Percentiles rank a stretch among this genome's conserved stretches.
phyloP scores from a whole-genome alignment of 1,140 invertebrate genomes.

The Potamilus streckersoni region DNA sequence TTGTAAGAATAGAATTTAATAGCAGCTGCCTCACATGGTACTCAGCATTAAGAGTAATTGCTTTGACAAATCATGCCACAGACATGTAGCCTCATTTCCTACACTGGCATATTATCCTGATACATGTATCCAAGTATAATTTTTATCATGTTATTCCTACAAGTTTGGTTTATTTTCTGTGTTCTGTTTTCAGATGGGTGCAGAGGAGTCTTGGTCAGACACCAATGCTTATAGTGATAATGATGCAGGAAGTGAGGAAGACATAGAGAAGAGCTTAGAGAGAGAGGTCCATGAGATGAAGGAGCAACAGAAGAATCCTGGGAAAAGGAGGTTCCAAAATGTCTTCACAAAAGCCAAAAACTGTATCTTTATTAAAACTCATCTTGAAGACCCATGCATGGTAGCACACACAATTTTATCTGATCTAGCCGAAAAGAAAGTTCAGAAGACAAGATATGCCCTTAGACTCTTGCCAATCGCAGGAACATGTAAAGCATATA shows the following conservation, averaged over 20 bases:
- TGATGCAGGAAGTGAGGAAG: constrained; percentile 24
- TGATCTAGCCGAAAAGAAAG: constrained; percentile 81
- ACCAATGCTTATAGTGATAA: no score
- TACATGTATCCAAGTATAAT: no score
- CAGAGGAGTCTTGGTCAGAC: no score
- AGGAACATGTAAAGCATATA: constrained; percentile 81
- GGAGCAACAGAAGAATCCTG: constrained; percentile 38
- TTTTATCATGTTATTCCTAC: no score
- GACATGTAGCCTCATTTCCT: no score
- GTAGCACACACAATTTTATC: constrained; percentile 79
- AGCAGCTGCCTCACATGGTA: no score
- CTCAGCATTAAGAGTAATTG: no score
- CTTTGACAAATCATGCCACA: no score
- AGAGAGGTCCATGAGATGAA: constrained; percentile 66
- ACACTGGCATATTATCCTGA: no score
- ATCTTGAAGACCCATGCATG: constrained; percentile 78
- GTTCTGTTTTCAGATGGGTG: no score
- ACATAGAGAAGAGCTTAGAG: constrained; percentile 61
- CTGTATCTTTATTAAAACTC: constrained; percentile 84
- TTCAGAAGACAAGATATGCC: constrained; percentile 83
- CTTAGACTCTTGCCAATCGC: constrained; percentile 84
- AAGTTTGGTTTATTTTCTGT: no score
- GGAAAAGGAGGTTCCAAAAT: constrained; percentile 67
- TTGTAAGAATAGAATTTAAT: no score
- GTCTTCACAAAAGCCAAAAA: constrained; percentile 84